A percentile compares a stretch with the other conserved stretches of the same genome.
These are phyloP conservation scores for Platichthys stellatus DNA, from an alignment of 2,113 vertebrate genomes.

Conservation along the genomic window DNA sequence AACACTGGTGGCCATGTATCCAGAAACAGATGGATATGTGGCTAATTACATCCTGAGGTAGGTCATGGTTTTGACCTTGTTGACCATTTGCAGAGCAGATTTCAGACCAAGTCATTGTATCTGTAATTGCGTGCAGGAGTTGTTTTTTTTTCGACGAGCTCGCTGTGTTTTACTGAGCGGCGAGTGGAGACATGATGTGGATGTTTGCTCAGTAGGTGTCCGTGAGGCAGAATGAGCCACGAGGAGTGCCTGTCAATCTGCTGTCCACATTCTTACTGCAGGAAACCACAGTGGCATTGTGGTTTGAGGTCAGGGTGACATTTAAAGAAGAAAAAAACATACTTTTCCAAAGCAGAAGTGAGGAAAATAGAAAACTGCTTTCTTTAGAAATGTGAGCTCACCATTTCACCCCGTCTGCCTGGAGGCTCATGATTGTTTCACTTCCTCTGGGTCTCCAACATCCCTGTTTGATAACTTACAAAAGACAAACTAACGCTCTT, in stretches of 20 bases:
- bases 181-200: constrained; percentile 15
- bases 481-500: neutral
- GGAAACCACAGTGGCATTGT: constrained; percentile 15
- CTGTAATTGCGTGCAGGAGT: constrained; percentile 46
- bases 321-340: neutral
- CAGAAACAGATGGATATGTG: constrained; percentile 72
- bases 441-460: neutral
- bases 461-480: neutral
- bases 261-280: constrained; percentile 43
- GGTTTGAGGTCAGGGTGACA: constrained; percentile 10
- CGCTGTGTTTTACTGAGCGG: neutral
- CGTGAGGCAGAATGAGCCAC: constrained; percentile 17
- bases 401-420: neutral
- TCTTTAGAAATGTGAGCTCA: neutral
- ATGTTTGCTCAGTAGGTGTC: constrained; percentile 43
- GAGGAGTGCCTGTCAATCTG: constrained; percentile 21
- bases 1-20: constrained; percentile 37
- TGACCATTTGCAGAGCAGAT: constrained; percentile 19
- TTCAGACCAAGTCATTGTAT: constrained; percentile 51
- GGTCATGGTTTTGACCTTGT: constrained; percentile 31
- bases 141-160: constrained; percentile 50
- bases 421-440: neutral
- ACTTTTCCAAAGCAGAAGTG: too few species aligned
- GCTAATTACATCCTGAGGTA: constrained; percentile 74
- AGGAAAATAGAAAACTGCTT: constrained; percentile 13